Percentiles rank a stretch among this genome's conserved stretches.
Conservation (phyloP, 2,888 invertebrate species). For the Xanthia togata region DNA sequence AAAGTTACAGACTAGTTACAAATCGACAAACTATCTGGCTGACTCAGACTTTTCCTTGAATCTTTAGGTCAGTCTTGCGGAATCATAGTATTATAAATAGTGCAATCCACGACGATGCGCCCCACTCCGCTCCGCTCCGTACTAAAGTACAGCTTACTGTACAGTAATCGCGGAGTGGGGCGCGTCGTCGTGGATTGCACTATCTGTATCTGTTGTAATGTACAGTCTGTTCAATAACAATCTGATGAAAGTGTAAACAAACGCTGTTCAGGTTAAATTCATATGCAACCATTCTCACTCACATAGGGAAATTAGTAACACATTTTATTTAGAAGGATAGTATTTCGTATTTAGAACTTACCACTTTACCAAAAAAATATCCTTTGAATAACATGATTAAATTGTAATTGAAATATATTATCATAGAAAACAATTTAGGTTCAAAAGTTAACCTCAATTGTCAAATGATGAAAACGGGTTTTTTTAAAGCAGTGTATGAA, state of each 20-base stretch:
- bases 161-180: no score
- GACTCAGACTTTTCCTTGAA: conserved; percentile 44
- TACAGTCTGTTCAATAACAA: not conserved
- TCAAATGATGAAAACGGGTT: no score
- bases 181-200: no score
- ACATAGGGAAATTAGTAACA: not conserved
- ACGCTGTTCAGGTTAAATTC: not conserved
- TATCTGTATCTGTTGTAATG: conserved; percentile 4
- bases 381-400: not conserved
- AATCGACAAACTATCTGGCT: not conserved
- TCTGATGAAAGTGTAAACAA: not conserved
- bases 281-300: not conserved
- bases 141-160: no score
- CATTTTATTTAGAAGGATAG: no score
- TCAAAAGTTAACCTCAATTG: not conserved
- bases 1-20: conserved; percentile 24
- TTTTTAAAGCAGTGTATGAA: no score
- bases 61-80: conserved; percentile 13
- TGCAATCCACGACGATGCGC: no score
- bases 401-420: not conserved
- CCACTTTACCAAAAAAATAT: not conserved
- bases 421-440: not conserved
- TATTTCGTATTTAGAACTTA: not conserved
- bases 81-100: conserved; percentile 25
- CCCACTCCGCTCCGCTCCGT: no score